Conservation (phyloP, 2,888 invertebrate genomes). For the Empis livida region DNA sequence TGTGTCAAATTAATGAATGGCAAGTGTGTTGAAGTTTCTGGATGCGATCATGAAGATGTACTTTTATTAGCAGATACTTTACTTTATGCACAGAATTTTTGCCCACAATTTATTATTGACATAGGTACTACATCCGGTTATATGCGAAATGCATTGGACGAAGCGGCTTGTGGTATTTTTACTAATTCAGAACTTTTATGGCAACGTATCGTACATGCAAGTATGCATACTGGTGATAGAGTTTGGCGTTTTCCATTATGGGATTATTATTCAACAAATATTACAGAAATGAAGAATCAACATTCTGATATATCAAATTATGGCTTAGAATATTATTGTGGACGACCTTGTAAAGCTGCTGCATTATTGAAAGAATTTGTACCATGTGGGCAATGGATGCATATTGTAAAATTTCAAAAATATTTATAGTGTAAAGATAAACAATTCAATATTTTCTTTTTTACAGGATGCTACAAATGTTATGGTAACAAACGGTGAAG, state of each 20-base stretch:
- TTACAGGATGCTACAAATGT: constrained; percentile 55
- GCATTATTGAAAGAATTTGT: constrained; percentile 57
- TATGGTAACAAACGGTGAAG: constrained; percentile 50
- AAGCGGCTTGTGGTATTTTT: constrained; percentile 58
- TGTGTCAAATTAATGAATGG: constrained; percentile 62
- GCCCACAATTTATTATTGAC: constrained; percentile 59
- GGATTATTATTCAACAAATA: constrained; percentile 45
- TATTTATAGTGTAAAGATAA: too few relatives aligned
- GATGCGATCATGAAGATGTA: constrained; percentile 67
- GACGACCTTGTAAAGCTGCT: constrained; percentile 54
- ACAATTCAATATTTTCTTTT: too few relatives aligned
- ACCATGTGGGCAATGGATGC: constrained; percentile 54
- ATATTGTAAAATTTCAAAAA: constrained; percentile 38
- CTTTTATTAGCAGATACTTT: constrained; percentile 66
- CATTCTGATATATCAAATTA: constrained; percentile 27
- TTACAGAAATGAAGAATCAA: background rate
- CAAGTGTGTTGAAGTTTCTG: constrained; percentile 50
- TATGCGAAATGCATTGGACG: constrained; percentile 48
- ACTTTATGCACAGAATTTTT: constrained; percentile 49
- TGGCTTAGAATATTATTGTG: constrained; percentile 33
- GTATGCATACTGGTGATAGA: constrained; percentile 61
- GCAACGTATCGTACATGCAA: constrained; percentile 50
- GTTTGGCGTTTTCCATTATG: constrained; percentile 76
- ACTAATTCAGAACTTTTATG: constrained; percentile 57
- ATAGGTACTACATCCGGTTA: constrained; percentile 68